Percentiles rank a stretch among this genome's conserved stretches.
phyloP scores from a whole-genome alignment of 2,888 invertebrate species.

The Enoplolaimus lenunculus region DNA sequence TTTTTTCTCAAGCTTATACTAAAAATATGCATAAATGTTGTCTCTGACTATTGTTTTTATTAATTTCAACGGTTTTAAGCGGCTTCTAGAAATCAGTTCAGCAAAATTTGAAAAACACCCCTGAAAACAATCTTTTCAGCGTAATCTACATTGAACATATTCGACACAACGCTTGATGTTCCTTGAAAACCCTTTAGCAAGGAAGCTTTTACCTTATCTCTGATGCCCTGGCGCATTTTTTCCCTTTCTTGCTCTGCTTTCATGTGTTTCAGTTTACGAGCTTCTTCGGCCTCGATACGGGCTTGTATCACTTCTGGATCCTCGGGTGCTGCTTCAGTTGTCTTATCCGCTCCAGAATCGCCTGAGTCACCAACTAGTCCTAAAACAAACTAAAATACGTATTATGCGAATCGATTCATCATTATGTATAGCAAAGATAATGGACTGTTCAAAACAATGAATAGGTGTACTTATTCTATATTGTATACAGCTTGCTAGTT shows the following conservation, averaged over 20 bases:
- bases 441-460: too few relatives aligned
- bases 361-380: conserved; percentile 14
- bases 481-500: too few relatives aligned
- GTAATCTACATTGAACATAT: too few relatives aligned
- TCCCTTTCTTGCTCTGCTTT: conserved; percentile 99
- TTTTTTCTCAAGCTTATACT: not conserved
- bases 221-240: conserved; percentile 95
- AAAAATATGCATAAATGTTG: conserved; percentile 4
- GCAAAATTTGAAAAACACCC: too few relatives aligned
- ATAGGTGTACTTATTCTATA: too few relatives aligned
- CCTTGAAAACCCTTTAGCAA: too few relatives aligned
- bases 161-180: too few relatives aligned
- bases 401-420: too few relatives aligned
- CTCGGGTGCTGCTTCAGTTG: conserved; percentile 78
- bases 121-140: too few relatives aligned
- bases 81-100: too few relatives aligned
- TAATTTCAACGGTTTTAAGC: conserved; percentile 1
- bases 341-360: conserved; percentile 12
- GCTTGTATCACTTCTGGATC: conserved; percentile 95
- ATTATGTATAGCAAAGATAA: too few relatives aligned
- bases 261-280: conserved; percentile 96
- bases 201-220: conserved; percentile 99
- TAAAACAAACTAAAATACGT: too few relatives aligned
- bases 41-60: not conserved
- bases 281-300: conserved; percentile 88